These are phyloP conservation scores for Megaceryle alcyon DNA, from an alignment of 2,797 vertebrate genomes.

Conservation along the genomic window DNA sequence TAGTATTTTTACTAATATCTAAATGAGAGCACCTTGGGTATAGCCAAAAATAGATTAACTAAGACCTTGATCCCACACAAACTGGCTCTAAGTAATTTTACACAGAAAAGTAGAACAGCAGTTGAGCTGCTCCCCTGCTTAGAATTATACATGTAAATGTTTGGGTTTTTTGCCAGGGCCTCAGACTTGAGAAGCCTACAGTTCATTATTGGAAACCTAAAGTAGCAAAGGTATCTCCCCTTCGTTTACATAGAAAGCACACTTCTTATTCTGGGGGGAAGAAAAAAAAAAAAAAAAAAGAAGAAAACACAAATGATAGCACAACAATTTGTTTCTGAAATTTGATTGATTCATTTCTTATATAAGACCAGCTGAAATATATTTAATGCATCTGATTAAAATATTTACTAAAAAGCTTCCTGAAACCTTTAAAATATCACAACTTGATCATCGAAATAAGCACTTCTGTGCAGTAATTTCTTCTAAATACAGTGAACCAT, in stretches of 20 bases:
- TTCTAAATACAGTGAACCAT: not conserved
- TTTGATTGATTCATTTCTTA: not conserved
- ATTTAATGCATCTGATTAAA: slow-evolving; percentile 24
- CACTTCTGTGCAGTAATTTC: not conserved
- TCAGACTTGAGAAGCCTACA: not conserved
- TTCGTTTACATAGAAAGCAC: slow-evolving; percentile 29
- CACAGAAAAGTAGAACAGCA: slow-evolving; percentile 38
- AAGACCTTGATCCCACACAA: slow-evolving; percentile 57
- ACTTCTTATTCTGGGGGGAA: not conserved
- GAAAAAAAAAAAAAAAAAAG: not conserved
- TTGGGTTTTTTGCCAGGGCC: not conserved
- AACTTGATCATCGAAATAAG: slow-evolving; percentile 37
- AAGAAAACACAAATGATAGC: not conserved
- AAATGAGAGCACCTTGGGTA: slow-evolving; percentile 26
- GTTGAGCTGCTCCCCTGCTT: slow-evolving; percentile 9
- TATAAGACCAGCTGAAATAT: slow-evolving; percentile 8
- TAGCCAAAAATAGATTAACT: slow-evolving; percentile 33
- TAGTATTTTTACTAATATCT: slow-evolving; percentile 48
- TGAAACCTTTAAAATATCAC: slow-evolving; percentile 18
- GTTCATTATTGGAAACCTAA: slow-evolving; percentile 29
- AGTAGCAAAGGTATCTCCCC: not conserved
- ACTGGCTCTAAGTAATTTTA: slow-evolving; percentile 55
- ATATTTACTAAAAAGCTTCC: slow-evolving; percentile 58
- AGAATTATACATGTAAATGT: not conserved
- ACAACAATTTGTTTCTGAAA: not conserved